These are phyloP conservation scores for Cyphomyrus plagiostoma DNA, from an alignment of 2,113 vertebrate species.

Conservation along the genomic window DNA sequence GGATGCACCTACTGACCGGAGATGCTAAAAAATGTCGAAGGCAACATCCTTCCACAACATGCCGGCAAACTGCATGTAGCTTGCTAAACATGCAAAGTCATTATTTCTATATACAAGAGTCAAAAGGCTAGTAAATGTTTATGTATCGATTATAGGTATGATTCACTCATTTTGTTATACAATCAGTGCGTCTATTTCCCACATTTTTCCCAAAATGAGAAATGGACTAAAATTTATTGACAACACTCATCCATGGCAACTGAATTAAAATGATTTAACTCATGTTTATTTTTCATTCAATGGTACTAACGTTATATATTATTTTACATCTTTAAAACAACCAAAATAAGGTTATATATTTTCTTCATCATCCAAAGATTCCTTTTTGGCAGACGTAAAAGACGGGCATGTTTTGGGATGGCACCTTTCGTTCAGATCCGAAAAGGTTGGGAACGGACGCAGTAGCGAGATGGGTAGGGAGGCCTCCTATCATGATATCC, in stretches of 20 bases:
- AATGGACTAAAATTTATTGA: not conserved
- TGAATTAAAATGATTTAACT: constrained; percentile 17
- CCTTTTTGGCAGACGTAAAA: not conserved
- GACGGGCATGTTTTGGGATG: not conserved
- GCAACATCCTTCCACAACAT: not conserved
- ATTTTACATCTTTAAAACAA: constrained; percentile 20
- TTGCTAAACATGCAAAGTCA: not conserved
- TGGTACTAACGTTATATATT: constrained; percentile 13
- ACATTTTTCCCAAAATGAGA: not conserved
- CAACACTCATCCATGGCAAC: not conserved
- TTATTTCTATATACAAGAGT: not conserved
- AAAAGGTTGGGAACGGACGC: not conserved
- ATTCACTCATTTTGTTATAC: not conserved
- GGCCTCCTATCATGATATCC: not conserved
- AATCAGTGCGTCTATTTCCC: not conserved
- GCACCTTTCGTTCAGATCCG: not conserved
- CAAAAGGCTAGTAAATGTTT: not conserved
- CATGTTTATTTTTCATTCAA: constrained; percentile 20
- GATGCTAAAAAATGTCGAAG: not conserved
- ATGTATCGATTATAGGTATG: not conserved
- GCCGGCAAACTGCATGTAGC: not conserved
- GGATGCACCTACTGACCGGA: not conserved
- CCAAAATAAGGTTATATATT: constrained; percentile 17
- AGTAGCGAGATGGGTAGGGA: not conserved
- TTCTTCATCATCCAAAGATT: constrained; percentile 33